phyloP scores from a whole-genome alignment of 2,113 vertebrate genomes.

The Scopus umbretta region DNA sequence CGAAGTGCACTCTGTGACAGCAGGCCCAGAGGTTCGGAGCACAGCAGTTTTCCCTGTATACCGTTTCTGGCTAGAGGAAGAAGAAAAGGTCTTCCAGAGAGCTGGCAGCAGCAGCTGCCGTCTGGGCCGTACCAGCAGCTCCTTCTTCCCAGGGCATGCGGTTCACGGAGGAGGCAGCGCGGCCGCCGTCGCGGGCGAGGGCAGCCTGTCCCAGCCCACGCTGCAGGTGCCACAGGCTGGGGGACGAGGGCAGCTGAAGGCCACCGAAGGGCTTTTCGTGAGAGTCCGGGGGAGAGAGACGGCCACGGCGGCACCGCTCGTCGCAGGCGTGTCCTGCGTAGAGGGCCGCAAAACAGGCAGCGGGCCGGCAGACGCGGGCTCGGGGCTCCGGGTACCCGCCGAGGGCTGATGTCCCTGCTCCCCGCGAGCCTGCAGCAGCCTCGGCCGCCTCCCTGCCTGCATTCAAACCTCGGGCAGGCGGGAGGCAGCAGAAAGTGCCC shows the following conservation, averaged over 20 bases:
- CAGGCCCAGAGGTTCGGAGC: neutral
- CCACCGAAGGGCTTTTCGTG: neutral
- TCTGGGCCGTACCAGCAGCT: neutral
- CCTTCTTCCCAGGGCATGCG: neutral
- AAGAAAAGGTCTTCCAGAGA: too few relatives aligned
- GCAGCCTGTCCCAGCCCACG: neutral
- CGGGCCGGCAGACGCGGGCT: too few relatives aligned
- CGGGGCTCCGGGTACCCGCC: neutral
- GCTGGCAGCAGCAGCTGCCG: neutral
- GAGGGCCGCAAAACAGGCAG: neutral
- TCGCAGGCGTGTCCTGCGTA: neutral
- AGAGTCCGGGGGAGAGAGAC: too few relatives aligned
- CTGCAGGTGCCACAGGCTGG: too few relatives aligned
- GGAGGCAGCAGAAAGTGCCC: too few relatives aligned
- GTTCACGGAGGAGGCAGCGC: neutral
- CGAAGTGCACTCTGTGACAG: neutral
- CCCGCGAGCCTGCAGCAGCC: too few relatives aligned
- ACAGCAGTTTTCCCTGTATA: neutral
- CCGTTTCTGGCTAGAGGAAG: neutral
- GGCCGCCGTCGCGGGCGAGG: neutral
- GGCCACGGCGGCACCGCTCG: neutral
- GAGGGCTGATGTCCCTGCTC: neutral
- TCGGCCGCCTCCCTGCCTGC: too few relatives aligned
- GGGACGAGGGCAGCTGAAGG: neutral
- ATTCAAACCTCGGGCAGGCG: too few relatives aligned